These are phyloP conservation scores for Xenopus borealis DNA, from an alignment of 2,113 vertebrate species.

Conservation along the genomic window DNA sequence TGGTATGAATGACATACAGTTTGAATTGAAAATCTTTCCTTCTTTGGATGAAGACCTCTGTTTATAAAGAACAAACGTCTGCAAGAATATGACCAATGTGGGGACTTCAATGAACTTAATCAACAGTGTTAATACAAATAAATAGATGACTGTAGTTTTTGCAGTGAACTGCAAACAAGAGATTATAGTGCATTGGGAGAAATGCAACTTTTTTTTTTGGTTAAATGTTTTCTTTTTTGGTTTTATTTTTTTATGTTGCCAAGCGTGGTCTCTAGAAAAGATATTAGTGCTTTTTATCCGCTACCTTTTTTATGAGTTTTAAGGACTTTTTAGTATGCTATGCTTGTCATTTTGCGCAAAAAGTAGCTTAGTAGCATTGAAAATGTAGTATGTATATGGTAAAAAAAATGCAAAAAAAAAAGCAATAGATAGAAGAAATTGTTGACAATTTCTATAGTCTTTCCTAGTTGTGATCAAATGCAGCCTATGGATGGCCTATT, in stretches of 20 bases:
- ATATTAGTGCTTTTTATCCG: slow-evolving; percentile 91
- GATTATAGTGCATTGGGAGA: slow-evolving; percentile 74
- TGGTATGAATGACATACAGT: slow-evolving; percentile 79
- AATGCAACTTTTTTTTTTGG: slow-evolving; percentile 78
- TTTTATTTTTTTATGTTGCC: slow-evolving; percentile 77
- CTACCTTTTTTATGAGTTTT: slow-evolving; percentile 98
- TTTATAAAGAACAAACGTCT: slow-evolving; percentile 79
- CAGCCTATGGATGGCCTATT: slow-evolving; percentile 96
- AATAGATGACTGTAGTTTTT: slow-evolving; percentile 84
- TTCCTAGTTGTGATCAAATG: slow-evolving; percentile 98
- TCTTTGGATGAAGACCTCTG: slow-evolving; percentile 90
- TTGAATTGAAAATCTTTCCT: slow-evolving; percentile 90
- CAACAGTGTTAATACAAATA: slow-evolving; percentile 70
- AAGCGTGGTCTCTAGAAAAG: slow-evolving; percentile 82
- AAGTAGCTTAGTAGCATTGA: slow-evolving; percentile 76
- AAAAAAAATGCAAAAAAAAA: slow-evolving; percentile 80
- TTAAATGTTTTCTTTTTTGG: slow-evolving; percentile 69
- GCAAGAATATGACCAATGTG: slow-evolving; percentile 72
- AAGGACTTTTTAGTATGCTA: slow-evolving; percentile 95
- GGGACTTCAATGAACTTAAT: slow-evolving; percentile 86
- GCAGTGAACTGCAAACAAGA: slow-evolving; percentile 68
- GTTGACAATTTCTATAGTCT: slow-evolving; percentile 99
- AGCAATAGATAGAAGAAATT: slow-evolving; percentile 99
- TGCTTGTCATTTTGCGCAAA: slow-evolving; percentile 89
- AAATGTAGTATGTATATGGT: slow-evolving; percentile 92